phyloP scores from a whole-genome alignment of 2,113 vertebrate genomes.

The Trichomycterus rosablanca region DNA sequence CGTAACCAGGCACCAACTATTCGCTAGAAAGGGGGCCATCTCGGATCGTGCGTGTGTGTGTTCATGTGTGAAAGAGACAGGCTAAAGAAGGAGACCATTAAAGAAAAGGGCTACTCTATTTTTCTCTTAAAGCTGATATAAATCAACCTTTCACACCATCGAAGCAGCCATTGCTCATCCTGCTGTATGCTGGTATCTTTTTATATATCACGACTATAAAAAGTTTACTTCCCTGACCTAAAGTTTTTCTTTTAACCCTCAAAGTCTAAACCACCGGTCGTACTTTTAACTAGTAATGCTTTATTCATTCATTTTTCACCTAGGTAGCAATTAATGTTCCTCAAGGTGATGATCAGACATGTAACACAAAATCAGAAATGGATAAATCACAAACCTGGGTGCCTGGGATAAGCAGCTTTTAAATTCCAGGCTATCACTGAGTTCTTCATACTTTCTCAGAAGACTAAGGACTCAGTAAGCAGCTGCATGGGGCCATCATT shows the following conservation, averaged over 20 bases:
- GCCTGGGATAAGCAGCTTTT: no score
- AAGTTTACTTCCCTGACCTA: background rate
- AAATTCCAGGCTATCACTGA: no score
- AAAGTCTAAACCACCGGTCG: background rate
- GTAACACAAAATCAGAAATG: no score
- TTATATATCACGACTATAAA: background rate
- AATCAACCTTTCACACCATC: slow-evolving; percentile 41
- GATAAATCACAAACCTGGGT: no score
- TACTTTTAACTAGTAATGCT: background rate
- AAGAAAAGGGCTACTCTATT: slow-evolving; percentile 53
- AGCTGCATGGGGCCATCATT: no score
- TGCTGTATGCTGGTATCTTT: slow-evolving; percentile 14
- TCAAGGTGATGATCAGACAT: no score
- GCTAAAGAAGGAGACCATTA: slow-evolving; percentile 44
- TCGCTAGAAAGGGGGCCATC: slow-evolving; percentile 44
- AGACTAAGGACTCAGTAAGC: no score
- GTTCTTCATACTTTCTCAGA: no score
- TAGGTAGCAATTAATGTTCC: no score
- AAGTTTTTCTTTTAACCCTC: background rate
- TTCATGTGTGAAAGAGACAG: slow-evolving; percentile 23
- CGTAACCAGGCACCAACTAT: slow-evolving; percentile 50
- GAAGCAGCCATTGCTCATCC: slow-evolving; percentile 19
- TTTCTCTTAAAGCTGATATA: slow-evolving; percentile 43
- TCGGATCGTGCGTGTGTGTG: slow-evolving; percentile 41
- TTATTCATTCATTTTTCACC: no score